Base-by-base conservation (phyloP, 1,140 invertebrate genomes). In the Antheraea mylitta region DNA sequence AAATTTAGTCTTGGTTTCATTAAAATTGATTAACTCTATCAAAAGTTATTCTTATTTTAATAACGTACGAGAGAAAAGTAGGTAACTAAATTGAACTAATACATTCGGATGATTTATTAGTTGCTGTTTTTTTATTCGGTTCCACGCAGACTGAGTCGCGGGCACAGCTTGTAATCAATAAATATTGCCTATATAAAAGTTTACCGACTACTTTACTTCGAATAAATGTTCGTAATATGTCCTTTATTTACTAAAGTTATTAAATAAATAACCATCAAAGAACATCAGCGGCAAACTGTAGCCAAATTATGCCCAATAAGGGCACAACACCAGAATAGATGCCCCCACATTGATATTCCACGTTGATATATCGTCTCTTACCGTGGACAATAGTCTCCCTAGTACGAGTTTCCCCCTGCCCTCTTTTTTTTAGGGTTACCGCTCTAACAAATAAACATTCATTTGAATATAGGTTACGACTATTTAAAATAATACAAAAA, bases 301-400 rank as follows among this genome's bases (percentile, higher is more conserved):
- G 61, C 53, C 77, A 83, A 86, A 82, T 83, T 53, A 82, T 81
- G 69, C 75, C 75, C 76, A 83, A 81, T 85, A 81, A 68, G 74
- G 69, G 70, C 45, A 53, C 45, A 53, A 53, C 45, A 72, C 67
- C 60, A 67, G 70, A 75, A 83, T 80, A 73, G 79, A 85, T 85
- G 78, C 45, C 68, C 74, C 53, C 76, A 66, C 80, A 82, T 82
- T 81, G 80, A 82, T 81, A 83, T 85, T 79, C 80, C 75, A 78
- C 81, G 76, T 76, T 85, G 83, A 83, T 82, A 78, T 80, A 80
- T 83, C 73, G 74, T 45, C 72, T 71, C 53, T 75, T 65, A 66
- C 18, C 67, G 66, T 70, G 70, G 76, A 83, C 80, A 82, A 82
- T 81, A 79, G 71, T 69, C 72, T 73, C 77, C 77, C 78, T 68